Evolutionary conservation across 2,888 invertebrate species (phyloP), one percentile per base, ranked within the genome.

Genomic region (Macrosiphum euphorbiae): DNA sequence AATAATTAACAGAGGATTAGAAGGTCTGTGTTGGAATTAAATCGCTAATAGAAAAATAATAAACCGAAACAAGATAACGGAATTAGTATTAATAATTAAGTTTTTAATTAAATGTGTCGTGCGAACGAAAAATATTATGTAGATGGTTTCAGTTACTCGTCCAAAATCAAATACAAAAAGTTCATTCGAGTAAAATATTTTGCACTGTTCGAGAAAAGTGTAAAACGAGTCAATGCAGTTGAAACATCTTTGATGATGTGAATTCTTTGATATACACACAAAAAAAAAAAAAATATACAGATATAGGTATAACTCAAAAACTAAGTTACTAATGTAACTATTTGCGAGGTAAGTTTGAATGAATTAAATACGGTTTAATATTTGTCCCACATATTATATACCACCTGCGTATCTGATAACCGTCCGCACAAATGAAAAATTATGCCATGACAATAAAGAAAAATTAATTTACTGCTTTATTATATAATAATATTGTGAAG

Each of bases 1-100:
- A 50, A 90, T 67, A 90, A 67, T 50, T 67, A 67, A 47, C 50
- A n/a, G 24, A 90, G 52, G 58, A 89, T 89, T 89, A 89, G 28
- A 16, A 28, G 26, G 20, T 44, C 28, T 61, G 7, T 13, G 13
- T 24, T 52, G 35, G 7, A 88, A 41, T 61, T 89, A 28, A 44
- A 85, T 85, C 85, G 85, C 44, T 28, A 28, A 26, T 89, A 89
- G 28, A 61, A 26, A 55, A 44, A 88, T 44, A 61, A 89, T 35
- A 2, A 89, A 89, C 35, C 44, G 58, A 28, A 88, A 88, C 55
- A 7, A 88, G 41, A 58, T 88, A 55, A 55, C 13, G 16, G 13
- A 89, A 88, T 67, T n/a, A 16, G n/a, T 67, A 67, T n/a, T 13
- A 67, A 67, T 67, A 67, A 67, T 67, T 67, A 67, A 67, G 67